Evolutionary conservation across 2,797 vertebrate genomes (phyloP).

Genomic region (Zonotrichia albicollis): DNA sequence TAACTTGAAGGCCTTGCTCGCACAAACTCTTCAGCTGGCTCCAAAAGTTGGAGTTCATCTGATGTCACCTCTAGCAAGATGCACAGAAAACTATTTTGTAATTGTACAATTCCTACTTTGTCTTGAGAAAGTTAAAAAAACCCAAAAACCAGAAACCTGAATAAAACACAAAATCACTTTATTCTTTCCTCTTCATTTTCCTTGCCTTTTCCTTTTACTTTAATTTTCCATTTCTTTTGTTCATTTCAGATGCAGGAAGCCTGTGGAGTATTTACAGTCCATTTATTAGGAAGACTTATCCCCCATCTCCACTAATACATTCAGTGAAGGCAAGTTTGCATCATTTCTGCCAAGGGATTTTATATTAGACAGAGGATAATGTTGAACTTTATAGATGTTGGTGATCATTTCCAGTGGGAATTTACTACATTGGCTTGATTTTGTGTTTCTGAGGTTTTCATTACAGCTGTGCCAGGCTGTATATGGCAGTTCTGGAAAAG

Average conservation of each 20-base stretch:
- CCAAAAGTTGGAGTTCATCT: not conserved
- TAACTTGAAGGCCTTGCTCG: not conserved
- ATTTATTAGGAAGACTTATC: not conserved
- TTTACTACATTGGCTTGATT: constrained; percentile 26
- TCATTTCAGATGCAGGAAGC: not conserved
- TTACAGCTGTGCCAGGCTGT: constrained; percentile 1
- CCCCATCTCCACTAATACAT: not conserved
- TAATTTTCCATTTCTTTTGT: not conserved
- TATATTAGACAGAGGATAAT: not conserved
- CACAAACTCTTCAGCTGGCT: not conserved
- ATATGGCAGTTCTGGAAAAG: constrained; percentile 2
- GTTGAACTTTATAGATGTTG: constrained; percentile 21
- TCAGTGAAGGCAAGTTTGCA: not conserved
- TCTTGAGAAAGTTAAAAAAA: not conserved
- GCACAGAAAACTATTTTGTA: not conserved
- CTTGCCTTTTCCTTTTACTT: not conserved
- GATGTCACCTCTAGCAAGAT: not conserved
- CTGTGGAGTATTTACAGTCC: not conserved
- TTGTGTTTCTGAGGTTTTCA: constrained; percentile 18
- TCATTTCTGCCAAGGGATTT: constrained; percentile 28
- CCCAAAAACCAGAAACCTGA: not conserved
- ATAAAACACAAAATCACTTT: not conserved
- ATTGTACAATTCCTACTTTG: not conserved
- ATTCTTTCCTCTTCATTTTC: not conserved
- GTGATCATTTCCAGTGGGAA: constrained; percentile 21